Conservation (phyloP, 2,113 vertebrate species). For the Chinchilla lanigera region DNA sequence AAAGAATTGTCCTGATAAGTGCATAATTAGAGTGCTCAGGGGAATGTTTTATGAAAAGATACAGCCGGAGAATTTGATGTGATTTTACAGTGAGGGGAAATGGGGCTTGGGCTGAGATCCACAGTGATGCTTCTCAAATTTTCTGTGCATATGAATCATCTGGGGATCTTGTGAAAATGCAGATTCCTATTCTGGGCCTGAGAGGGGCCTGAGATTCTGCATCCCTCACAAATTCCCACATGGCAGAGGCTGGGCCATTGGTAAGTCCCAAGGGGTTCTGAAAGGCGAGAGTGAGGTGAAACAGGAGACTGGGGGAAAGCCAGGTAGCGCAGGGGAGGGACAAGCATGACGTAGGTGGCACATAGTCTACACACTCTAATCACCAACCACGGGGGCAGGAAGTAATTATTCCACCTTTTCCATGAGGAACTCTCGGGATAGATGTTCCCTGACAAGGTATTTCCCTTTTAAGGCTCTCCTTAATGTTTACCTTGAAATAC, state of each 20-base stretch:
- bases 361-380: neutral
- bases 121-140: neutral
- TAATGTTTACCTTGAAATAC: slow-evolving; percentile 33
- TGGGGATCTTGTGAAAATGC: neutral
- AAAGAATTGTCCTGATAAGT: neutral
- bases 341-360: neutral
- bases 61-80: neutral
- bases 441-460: neutral
- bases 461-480: neutral
- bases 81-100: neutral
- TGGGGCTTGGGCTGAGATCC: neutral
- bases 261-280: neutral
- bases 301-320: neutral
- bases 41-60: neutral
- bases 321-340: neutral
- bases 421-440: neutral
- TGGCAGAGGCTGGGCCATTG: neutral
- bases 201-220: neutral
- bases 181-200: neutral
- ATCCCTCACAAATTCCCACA: neutral
- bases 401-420: neutral
- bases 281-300: neutral
- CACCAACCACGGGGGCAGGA: neutral
- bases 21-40: neutral
- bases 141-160: neutral